phyloP scores from a whole-genome alignment of 2,888 invertebrate species.

The Eulithis prunata region DNA sequence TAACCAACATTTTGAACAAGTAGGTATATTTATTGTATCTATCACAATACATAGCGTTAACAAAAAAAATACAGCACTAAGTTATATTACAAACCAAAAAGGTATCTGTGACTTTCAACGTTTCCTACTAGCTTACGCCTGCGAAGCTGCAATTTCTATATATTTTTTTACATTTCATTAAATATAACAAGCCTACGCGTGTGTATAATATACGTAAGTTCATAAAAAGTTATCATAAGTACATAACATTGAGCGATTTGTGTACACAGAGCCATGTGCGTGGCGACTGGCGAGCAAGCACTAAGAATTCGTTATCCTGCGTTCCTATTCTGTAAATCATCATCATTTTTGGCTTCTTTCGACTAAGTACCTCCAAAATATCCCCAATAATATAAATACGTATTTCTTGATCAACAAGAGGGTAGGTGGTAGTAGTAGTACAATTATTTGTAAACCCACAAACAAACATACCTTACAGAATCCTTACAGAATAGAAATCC shows the following conservation, averaged over 20 bases:
- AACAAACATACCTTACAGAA: too few relatives aligned
- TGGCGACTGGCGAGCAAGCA: slow-evolving; percentile 1
- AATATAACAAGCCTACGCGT: background rate
- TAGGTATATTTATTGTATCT: slow-evolving; percentile 35
- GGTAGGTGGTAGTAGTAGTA: too few relatives aligned
- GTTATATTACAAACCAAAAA: slow-evolving; percentile 24
- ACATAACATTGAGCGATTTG: slow-evolving; percentile 40
- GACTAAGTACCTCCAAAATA: background rate
- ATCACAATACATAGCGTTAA: slow-evolving; percentile 32
- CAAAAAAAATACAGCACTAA: slow-evolving; percentile 36
- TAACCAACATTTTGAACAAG: slow-evolving; percentile 44
- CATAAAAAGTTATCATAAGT: slow-evolving; percentile 30
- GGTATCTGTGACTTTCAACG: background rate
- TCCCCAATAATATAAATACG: background rate
- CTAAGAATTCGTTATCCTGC: background rate
- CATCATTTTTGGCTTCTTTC: background rate
- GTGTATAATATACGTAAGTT: slow-evolving; percentile 1
- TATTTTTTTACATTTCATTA: background rate
- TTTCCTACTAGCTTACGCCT: slow-evolving; percentile 13
- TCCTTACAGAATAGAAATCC: background rate
- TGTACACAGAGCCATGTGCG: slow-evolving; percentile 56
- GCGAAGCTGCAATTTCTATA: background rate
- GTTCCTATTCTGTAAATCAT: slow-evolving; percentile 11
- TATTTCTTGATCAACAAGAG: background rate
- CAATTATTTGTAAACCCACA: too few relatives aligned